A percentile compares a stretch with the other conserved stretches of the same genome.
Conservation (phyloP, 1,140 invertebrate genomes). For the Ceratosolen solmsi region DNA sequence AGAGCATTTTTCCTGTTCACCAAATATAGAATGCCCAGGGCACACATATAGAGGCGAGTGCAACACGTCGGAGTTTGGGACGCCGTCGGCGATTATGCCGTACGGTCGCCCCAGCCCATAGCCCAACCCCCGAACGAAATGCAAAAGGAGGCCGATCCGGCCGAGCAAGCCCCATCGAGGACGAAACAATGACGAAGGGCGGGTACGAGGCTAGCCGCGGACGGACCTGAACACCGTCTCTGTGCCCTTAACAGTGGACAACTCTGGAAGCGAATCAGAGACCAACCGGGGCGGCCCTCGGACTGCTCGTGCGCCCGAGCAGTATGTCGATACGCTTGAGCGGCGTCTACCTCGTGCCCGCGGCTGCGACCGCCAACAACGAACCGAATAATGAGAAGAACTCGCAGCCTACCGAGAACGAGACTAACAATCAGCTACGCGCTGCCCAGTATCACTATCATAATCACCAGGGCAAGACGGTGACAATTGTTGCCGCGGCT, state of each 20-base stretch:
- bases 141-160: background rate
- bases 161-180: background rate
- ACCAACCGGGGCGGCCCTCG: background rate
- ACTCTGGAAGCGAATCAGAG: conserved; percentile 5
- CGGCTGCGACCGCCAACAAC: conserved; percentile 59
- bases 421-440: conserved; percentile 67
- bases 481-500: conserved; percentile 77
- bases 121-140: background rate
- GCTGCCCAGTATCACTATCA: conserved; percentile 58
- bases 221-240: background rate
- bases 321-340: conserved; percentile 71
- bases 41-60: background rate
- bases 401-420: conserved; percentile 55
- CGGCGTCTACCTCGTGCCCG: conserved; percentile 70
- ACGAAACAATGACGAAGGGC: conserved; percentile 10
- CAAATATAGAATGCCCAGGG: background rate
- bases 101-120: background rate
- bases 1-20: no score
- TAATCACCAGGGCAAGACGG: conserved; percentile 70
- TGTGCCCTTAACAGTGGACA: background rate
- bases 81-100: background rate
- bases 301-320: background rate
- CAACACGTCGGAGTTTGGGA: background rate
- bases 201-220: background rate
- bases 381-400: conserved; percentile 55